A percentile compares a stretch with the other conserved stretches of the same genome.
These are phyloP conservation scores for Bombus ignitus DNA, from an alignment of 1,140 invertebrate species.

Conservation along the genomic window DNA sequence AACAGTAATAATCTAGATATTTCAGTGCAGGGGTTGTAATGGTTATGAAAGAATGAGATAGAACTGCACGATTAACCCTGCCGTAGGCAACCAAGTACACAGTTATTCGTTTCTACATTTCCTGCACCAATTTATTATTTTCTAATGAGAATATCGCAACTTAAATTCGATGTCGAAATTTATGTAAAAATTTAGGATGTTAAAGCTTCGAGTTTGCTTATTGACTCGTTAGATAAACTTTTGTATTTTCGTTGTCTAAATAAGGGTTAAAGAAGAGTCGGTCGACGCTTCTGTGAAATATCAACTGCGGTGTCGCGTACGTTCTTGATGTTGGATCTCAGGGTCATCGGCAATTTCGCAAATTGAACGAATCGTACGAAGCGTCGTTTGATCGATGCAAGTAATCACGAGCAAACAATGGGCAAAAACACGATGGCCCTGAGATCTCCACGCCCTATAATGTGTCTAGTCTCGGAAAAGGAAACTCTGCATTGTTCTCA, in stretches of 20 bases:
- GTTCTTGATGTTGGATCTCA: slow-evolving; percentile 37
- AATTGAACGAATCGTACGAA: too few species aligned
- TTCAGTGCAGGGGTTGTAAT: neutral
- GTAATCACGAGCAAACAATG: neutral
- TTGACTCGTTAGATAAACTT: neutral
- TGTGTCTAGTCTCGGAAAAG: slow-evolving; percentile 70
- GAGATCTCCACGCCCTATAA: slow-evolving; percentile 23
- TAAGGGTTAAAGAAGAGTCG: slow-evolving; percentile 22
- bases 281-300: slow-evolving; percentile 17
- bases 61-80: neutral
- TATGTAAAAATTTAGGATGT: neutral
- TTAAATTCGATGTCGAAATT: neutral
- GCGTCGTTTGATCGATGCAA: slow-evolving; percentile 23
- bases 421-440: slow-evolving; percentile 1
- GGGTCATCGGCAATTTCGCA: neutral
- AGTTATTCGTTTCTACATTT: neutral
- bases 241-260: neutral
- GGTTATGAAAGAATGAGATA: neutral
- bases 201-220: neutral
- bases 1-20: neutral
- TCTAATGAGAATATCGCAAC: neutral
- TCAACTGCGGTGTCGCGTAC: slow-evolving; percentile 15
- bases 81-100: neutral
- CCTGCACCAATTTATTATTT: neutral
- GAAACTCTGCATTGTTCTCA: slow-evolving; percentile 57